phyloP scores from a whole-genome alignment of 2,113 vertebrate genomes.

The Nycticebus coucang region DNA sequence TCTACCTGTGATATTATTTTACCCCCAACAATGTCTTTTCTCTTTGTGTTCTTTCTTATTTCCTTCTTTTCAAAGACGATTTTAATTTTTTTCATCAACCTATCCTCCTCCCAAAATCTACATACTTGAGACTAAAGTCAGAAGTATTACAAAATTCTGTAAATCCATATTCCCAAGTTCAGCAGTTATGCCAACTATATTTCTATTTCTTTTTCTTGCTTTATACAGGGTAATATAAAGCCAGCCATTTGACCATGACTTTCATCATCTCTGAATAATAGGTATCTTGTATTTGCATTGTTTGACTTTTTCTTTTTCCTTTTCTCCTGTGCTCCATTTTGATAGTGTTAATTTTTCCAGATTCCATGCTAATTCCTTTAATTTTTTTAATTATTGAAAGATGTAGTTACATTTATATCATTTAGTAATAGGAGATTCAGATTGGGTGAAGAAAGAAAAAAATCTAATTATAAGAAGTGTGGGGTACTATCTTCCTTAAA shows the following conservation, averaged over 20 bases:
- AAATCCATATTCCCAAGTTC: not conserved
- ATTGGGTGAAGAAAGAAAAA: not conserved
- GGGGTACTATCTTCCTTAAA: not conserved
- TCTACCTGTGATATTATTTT: not conserved
- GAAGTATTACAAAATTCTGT: not conserved
- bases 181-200: not conserved
- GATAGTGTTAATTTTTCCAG: not conserved
- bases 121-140: not conserved
- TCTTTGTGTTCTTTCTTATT: not conserved
- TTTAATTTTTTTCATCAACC: not conserved
- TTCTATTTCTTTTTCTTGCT: not conserved
- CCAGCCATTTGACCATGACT: not conserved
- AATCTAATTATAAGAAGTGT: not conserved
- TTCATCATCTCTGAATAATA: not conserved
- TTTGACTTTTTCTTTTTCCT: not conserved
- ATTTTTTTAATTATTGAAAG: not conserved
- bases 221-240: not conserved
- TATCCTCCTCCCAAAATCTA: not conserved
- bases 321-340: not conserved
- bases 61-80: not conserved
- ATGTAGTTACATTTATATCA: not conserved
- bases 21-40: not conserved
- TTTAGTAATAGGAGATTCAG: not conserved
- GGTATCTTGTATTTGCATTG: not conserved
- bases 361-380: not conserved